Evolutionary conservation across 2,113 vertebrate genomes (phyloP), one percentile per base, ranked within the genome.

Genomic region (Philantomba maxwellii): DNA sequence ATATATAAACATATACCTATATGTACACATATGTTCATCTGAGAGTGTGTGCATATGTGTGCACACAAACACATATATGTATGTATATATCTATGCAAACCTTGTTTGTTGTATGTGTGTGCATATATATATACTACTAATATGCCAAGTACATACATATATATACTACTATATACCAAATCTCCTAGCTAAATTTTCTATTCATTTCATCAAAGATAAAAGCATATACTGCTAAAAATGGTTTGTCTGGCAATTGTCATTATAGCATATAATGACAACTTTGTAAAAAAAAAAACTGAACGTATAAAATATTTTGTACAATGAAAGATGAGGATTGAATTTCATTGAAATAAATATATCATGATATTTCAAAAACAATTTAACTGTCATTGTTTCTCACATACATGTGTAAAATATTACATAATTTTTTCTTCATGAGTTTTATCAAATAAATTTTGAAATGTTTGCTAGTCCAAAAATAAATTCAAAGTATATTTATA

Each of bases 381-480:
- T 73, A 66, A 45, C 11, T 15, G 33, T 1, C 7, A 39, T 43
- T 70, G 53, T 51, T 73, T 94, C 9, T 49, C 6, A 19, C 0
- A 12, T 3, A 26, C 9, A 36, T 36, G 2, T 66, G 25, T n/a
- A 47, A 66, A 15, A 73, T 14, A n/a, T 39, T 33, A 78, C 21
- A 45, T n/a, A 9, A 25, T 0, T 13, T 14, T 39, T 57, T 45
- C 2, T 23, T n/a, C 3, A 25, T 53, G 14, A 2, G 7, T 58
- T 77, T 94, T 80, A 73, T 82, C 11, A 0, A 43, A 49, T 77
- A 60, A 62, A 70, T 78, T 11, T 64, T 80, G 7, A 92, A 87
- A 36, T 58, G 36, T 5, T 70, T 91, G 3, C 2, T 95, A n/a
- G 2, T n/a, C 30, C 4, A 28, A 28, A n/a, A 80, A 70, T 21